Conservation (phyloP, 2,113 vertebrate species). For the Onychostruthus taczanowskii region DNA sequence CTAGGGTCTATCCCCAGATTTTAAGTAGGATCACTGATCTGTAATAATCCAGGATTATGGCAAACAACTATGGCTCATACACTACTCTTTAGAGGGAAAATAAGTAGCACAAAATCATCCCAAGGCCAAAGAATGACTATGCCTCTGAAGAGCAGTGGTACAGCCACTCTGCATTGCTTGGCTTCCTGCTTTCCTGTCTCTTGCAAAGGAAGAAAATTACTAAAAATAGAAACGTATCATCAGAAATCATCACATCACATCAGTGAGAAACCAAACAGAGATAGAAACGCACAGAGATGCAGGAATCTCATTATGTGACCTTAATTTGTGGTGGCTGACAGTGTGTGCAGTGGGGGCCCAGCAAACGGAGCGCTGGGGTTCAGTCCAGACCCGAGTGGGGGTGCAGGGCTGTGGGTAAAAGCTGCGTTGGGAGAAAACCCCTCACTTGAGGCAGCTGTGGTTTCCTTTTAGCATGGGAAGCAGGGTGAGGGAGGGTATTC, state of each 20-base stretch:
- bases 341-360: accelerated
- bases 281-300: neutral
- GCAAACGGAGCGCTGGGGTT: accelerated
- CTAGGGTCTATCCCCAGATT: neutral
- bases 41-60: neutral
- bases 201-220: neutral
- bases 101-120: neutral
- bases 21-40: neutral
- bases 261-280: neutral
- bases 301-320: neutral
- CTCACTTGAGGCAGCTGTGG: neutral
- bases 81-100: neutral
- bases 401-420: neutral
- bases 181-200: neutral
- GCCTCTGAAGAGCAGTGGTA: neutral
- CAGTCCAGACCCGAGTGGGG: accelerated
- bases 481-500: neutral
- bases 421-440: neutral
- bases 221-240: conserved; percentile 5
- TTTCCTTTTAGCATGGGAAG: neutral
- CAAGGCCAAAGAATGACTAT: neutral
- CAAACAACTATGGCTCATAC: neutral
- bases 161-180: neutral
- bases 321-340: neutral
- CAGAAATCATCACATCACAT: conserved; percentile 2